Percentiles rank a stretch among this genome's conserved stretches.
Evolutionary conservation across 2,113 vertebrate genomes (phyloP).

Genomic region (Sebastes fasciatus): DNA sequence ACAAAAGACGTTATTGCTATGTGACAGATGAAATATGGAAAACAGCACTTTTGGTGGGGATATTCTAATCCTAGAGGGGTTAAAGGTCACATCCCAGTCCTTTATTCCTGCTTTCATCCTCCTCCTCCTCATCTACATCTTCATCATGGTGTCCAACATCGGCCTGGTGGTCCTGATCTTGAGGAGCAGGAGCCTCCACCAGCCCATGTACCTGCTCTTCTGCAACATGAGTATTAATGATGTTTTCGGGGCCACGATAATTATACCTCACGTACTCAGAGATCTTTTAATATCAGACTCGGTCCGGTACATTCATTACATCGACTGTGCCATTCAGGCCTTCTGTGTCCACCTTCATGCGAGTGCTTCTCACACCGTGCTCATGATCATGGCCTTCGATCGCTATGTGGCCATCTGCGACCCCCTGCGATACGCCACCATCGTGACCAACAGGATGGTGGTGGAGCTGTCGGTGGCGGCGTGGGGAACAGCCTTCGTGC

Average conservation of each 20-base stretch:
- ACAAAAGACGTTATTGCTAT: too few species aligned
- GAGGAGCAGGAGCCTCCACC: constrained; percentile 66
- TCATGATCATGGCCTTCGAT: constrained; percentile 81
- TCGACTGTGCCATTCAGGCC: constrained; percentile 71
- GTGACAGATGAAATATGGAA: constrained; percentile 54
- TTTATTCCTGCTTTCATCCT: constrained; percentile 47
- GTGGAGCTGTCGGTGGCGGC: constrained; percentile 53
- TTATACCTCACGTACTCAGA: constrained; percentile 60
- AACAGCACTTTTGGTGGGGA: constrained; percentile 48
- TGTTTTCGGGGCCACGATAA: constrained; percentile 36
- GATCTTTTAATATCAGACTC: not conserved
- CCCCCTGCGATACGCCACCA: constrained; percentile 63
- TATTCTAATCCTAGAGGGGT: constrained; percentile 60
- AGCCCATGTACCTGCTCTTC: constrained; percentile 82
- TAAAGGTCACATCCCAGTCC: constrained; percentile 48
- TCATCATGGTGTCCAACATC: constrained; percentile 65
- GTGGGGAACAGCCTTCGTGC: constrained; percentile 13
- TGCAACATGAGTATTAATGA: constrained; percentile 79
- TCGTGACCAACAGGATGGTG: constrained; percentile 73
- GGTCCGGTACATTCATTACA: constrained; percentile 47
- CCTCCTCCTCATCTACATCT: constrained; percentile 67
- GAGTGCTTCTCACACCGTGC: constrained; percentile 52
- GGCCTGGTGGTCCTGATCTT: constrained; percentile 61
- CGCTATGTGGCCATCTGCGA: constrained; percentile 79
- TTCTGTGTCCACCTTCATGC: constrained; percentile 66